A percentile compares a stretch with the other conserved stretches of the same genome.
Conservation (phyloP, 2,113 vertebrate species). For the Spizaetus ornatus region DNA sequence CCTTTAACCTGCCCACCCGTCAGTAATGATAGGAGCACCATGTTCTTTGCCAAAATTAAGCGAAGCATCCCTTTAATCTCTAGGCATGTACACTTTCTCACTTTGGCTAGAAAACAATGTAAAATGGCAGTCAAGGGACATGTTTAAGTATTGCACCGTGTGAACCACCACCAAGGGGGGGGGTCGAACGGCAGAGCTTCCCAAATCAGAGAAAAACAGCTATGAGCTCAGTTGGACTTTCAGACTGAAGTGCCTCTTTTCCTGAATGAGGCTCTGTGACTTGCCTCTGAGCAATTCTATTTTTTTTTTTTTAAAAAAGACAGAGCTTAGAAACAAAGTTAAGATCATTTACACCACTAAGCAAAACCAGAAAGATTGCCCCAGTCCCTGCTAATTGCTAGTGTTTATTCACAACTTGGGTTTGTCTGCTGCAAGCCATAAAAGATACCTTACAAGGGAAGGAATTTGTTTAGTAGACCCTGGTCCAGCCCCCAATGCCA, state of each 20-base stretch:
- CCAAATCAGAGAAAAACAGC: not conserved
- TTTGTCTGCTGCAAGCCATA: not conserved
- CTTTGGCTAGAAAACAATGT: not conserved
- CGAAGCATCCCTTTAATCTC: not conserved
- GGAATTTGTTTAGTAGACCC: not conserved
- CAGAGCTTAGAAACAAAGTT: not conserved
- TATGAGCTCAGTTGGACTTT: not conserved
- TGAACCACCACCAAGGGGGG: not conserved
- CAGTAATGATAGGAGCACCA: not conserved
- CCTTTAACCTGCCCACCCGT: not conserved
- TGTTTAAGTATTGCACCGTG: not conserved
- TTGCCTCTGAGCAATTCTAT: not conserved
- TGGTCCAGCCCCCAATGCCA: not conserved
- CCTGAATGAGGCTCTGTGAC: not conserved
- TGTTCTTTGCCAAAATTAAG: not conserved
- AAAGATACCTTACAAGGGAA: not conserved
- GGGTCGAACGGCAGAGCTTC: not conserved
- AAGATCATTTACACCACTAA: not conserved
- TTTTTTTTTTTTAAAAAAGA: not conserved
- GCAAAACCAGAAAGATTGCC: not conserved
- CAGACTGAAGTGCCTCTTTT: not conserved
- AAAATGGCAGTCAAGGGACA: not conserved
- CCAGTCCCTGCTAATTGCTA: not conserved
- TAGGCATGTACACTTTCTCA: not conserved
- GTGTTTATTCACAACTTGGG: not conserved